Base-by-base conservation (phyloP, 1,140 invertebrate genomes). In the Nebria ingens region DNA sequence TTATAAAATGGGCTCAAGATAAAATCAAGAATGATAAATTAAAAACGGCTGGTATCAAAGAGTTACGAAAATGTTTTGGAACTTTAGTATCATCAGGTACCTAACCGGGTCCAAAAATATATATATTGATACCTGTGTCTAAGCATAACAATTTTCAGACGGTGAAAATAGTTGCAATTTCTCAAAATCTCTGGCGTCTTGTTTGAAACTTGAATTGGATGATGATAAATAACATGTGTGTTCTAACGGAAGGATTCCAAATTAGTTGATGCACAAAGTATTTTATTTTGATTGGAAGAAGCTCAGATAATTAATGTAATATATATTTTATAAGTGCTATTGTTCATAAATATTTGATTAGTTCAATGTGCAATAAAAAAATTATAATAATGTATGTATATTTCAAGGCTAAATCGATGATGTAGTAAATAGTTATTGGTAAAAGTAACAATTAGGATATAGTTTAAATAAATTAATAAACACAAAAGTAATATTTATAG, bases 161-260 rank as follows among this genome's bases (percentile, higher is more conserved):
- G 40, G 40, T 17, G 40, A 45, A 12, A 45, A 45, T 17, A 45
- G 40, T 45, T 45, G 40, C 17, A 45, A 45, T 45, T 45, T 45
- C 40, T 45, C 40, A 6, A 45, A 45, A 45, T 45, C 40, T 12
- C 15, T 45, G 15, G 6, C 40, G 9, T 45, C 40, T 4, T 45
- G 40, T 45, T 17, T 45, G 3, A 45, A 45, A 11, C 40, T 45
- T 12, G 40, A 17, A 4, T 45, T 45, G 17, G 40, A 45, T 17
- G 40, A 45, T 45, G 40, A 45, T 45, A 45, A 45, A 45, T 45
- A 12, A n/a, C n/a, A n/a, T n/a, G n/a, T n/a, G n/a, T n/a, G n/a
- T n/a, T n/a, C n/a, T n/a, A n/a, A n/a, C n/a, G n/a, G n/a, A n/a
- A n/a, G n/a, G n/a, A n/a, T n/a, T n/a, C n/a, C n/a, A n/a, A n/a